A percentile compares a stretch with the other conserved stretches of the same genome.
Evolutionary conservation across 2,113 vertebrate species (phyloP).

Genomic region (Ophthalmolycus amberensis): DNA sequence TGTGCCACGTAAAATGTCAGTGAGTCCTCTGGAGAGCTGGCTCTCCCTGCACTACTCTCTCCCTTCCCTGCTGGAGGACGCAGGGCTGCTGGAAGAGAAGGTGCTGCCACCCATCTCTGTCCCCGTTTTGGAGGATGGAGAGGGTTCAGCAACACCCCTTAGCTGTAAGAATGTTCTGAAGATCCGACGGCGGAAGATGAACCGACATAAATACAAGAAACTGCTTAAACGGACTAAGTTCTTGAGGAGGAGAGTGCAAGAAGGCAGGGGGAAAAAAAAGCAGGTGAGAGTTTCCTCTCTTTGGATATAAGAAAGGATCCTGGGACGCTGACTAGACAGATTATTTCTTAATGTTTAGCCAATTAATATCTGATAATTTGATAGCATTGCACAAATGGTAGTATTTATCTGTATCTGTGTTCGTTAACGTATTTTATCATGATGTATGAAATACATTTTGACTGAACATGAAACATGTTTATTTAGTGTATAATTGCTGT

Average conservation of each 20-base stretch:
- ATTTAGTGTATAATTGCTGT: background rate
- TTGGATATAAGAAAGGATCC: background rate
- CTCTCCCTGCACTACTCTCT: constrained; percentile 87
- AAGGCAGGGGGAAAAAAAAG: constrained; percentile 85
- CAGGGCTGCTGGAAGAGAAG: constrained; percentile 64
- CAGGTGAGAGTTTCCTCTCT: constrained; percentile 72
- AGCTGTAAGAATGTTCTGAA: constrained; percentile 90
- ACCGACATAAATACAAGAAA: constrained; percentile 93
- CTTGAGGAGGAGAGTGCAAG: constrained; percentile 82
- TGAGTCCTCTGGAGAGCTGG: constrained; percentile 94
- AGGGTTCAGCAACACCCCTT: constrained; percentile 52
- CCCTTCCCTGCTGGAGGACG: constrained; percentile 79
- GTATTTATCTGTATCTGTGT: background rate
- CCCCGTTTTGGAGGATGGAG: constrained; percentile 59
- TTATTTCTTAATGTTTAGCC: background rate
- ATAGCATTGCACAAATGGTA: background rate
- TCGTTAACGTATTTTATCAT: background rate
- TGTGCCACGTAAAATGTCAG: constrained; percentile 91
- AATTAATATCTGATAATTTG: background rate
- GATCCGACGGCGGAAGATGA: constrained; percentile 94
- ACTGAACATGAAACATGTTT: background rate
- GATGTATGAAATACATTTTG: background rate
- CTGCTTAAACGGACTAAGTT: constrained; percentile 90
- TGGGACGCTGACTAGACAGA: background rate
- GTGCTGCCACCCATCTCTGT: constrained; percentile 68